A percentile compares a stretch with the other conserved stretches of the same genome.
These are phyloP conservation scores for Selene dorsalis DNA, from an alignment of 2,797 vertebrate genomes.

Conservation along the genomic window DNA sequence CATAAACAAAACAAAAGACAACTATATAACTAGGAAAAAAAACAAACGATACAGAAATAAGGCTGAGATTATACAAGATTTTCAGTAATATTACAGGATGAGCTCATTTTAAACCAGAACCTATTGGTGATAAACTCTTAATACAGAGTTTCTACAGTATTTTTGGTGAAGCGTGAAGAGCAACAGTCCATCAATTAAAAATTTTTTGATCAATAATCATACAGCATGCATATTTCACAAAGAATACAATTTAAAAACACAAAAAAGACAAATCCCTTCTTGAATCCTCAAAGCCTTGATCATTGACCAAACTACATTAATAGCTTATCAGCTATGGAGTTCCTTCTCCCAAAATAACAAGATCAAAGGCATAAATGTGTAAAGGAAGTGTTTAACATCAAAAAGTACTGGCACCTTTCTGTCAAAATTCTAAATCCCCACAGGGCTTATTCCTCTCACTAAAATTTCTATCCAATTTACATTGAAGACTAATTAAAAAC, in stretches of 20 bases:
- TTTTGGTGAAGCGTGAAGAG: not conserved
- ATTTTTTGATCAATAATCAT: not conserved
- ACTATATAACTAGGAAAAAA: not conserved
- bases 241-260: not conserved
- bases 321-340: slow-evolving; percentile 40
- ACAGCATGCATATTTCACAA: not conserved
- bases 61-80: not conserved
- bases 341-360: slow-evolving; percentile 4
- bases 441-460: not conserved
- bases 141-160: not conserved
- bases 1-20: slow-evolving; percentile 10
- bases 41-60: slow-evolving; percentile 8
- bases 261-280: slow-evolving; percentile 9
- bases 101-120: not conserved
- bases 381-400: not conserved
- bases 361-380: slow-evolving; percentile 17
- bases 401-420: not conserved
- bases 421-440: not conserved
- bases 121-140: not conserved
- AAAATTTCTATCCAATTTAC: not conserved
- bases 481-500: not conserved
- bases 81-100: not conserved
- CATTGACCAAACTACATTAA: slow-evolving; percentile 47
- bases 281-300: slow-evolving; percentile 36
- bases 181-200: not conserved